phyloP scores from a whole-genome alignment of 2,113 vertebrate genomes.

The Tauraco erythrolophus region DNA sequence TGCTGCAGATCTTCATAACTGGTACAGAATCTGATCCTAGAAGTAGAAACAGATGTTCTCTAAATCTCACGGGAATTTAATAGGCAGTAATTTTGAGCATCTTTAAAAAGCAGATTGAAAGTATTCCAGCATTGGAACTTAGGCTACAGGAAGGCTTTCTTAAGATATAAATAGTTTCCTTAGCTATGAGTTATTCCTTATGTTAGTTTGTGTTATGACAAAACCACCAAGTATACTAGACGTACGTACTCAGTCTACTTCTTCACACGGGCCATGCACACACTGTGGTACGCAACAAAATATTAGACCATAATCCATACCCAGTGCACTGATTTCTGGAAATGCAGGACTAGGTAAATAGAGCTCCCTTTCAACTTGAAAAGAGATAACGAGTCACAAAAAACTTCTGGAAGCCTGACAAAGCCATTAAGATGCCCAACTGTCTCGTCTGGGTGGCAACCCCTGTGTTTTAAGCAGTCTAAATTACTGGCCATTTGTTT shows the following conservation, averaged over 20 bases:
- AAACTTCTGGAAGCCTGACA: conserved; percentile 4
- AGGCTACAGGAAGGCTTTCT: neutral
- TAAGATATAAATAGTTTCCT: neutral
- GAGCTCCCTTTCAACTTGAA: neutral
- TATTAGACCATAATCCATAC: neutral
- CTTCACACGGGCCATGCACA: neutral
- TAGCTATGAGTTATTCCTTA: neutral
- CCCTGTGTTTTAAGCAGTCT: neutral
- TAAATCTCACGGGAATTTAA: neutral
- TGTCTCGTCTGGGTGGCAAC: conserved; percentile 25
- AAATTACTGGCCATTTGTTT: conserved; percentile 7
- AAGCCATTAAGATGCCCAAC: neutral
- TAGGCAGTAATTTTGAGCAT: neutral
- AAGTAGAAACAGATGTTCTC: neutral
- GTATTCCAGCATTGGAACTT: neutral
- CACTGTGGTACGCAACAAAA: neutral
- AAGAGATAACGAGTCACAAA: neutral
- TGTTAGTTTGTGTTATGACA: neutral
- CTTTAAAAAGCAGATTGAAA: neutral
- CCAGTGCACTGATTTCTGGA: neutral
- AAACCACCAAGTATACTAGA: neutral
- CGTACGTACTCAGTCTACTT: neutral
- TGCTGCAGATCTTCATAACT: neutral
- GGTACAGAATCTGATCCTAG: neutral
- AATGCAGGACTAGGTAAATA: fast-evolving